Evolutionary conservation across 2,888 invertebrate species (phyloP).

Genomic region (Papilio elwesi): DNA sequence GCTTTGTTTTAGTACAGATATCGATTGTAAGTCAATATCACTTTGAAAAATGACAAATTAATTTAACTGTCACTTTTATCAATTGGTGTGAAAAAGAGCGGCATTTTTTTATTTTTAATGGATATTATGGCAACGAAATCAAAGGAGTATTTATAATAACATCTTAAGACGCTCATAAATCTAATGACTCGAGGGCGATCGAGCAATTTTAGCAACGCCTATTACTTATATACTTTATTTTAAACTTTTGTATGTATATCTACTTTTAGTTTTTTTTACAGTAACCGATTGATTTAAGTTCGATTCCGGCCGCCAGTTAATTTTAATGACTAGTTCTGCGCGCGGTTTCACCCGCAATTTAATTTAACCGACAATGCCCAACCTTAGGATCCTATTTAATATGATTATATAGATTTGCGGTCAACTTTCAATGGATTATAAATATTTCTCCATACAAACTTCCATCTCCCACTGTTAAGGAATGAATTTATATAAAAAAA

Average conservation of each 20-base stretch:
- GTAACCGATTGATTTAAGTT: neutral
- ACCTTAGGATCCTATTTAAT: no score
- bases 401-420: no score
- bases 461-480: no score
- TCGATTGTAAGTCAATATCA: constrained; percentile 4
- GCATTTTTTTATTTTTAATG: neutral
- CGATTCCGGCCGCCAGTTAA: no score
- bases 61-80: constrained; percentile 9
- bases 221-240: constrained; percentile 7
- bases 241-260: neutral
- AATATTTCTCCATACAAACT: no score
- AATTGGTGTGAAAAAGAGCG: neutral
- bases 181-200: neutral
- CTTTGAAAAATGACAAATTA: constrained; percentile 5
- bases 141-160: constrained; percentile 15
- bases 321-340: no score
- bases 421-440: no score
- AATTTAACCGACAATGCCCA: no score
- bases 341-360: no score
- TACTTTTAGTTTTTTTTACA: neutral
- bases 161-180: constrained; percentile 7
- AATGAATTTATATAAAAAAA: no score
- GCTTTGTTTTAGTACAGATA: neutral
- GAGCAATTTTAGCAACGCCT: neutral
- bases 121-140: constrained; percentile 10